Percentiles rank a stretch among this genome's conserved stretches.
Conservation (phyloP, 2,113 vertebrate genomes). For the Serilophus lunatus region DNA sequence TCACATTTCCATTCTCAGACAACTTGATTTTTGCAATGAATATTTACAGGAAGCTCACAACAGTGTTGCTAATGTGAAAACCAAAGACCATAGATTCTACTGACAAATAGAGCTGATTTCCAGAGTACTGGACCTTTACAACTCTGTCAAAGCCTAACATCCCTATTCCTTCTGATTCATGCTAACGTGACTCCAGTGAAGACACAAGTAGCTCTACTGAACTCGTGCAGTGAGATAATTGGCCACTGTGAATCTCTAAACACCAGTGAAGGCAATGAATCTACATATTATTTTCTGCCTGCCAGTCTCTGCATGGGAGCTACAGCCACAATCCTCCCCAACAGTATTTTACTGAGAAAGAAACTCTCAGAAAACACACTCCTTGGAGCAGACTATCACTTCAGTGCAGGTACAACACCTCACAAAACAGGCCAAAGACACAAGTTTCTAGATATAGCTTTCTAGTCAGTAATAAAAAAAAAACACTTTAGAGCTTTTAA, state of each 20-base stretch:
- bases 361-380: neutral
- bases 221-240: neutral
- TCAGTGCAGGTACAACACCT: neutral
- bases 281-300: neutral
- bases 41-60: conserved; percentile 28
- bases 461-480: neutral
- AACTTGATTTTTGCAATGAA: conserved; percentile 35
- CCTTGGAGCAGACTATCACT: neutral
- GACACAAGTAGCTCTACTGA: neutral
- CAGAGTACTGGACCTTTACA: neutral
- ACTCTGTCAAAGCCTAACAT: neutral
- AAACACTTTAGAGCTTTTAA: neutral
- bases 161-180: neutral
- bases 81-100: neutral
- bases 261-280: neutral
- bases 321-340: neutral
- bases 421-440: neutral
- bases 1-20: conserved; percentile 28
- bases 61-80: neutral
- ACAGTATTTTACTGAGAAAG: neutral
- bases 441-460: neutral
- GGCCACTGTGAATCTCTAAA: neutral
- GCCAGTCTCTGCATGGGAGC: neutral
- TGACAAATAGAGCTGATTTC: conserved; percentile 21
- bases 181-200: neutral